Base-by-base conservation (phyloP, 2,797 vertebrate genomes). In the Brachymystax lenok region DNA sequence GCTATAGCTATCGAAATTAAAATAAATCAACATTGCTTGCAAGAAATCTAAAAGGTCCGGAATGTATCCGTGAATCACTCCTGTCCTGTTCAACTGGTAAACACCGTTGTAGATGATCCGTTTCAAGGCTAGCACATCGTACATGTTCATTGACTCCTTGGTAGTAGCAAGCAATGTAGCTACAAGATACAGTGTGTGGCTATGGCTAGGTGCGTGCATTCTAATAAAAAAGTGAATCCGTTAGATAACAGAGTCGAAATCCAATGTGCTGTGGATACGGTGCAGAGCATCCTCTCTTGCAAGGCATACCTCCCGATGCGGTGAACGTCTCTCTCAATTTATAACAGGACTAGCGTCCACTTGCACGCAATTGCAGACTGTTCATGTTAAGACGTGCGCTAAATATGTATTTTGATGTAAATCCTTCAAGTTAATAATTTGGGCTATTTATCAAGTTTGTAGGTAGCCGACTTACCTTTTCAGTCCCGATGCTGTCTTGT, bases 401-500 rank as follows among this genome's bases (percentile, higher is more conserved):
- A 69, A 69, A n/a, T n/a, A 40, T 17, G 46, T 14, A 50, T 14
- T 68, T 69, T 50, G 27, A 21, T 35, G 40, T 56, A 10, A 5
- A 33, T 24, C 3, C n/a, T 64, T 59, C 12, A 14, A 69, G 27
- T 8, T 28, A 1, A 54, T 35, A 14, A 76, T 68, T 27, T 35
- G 28, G 13, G 35, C 35, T 28, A 61, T 35, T 27, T 19, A n/a
- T 17, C 52, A 50, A 66, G 77, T 71, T 74, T 71, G 73, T 16
- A 16, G 35, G 17, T 16, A 33, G 66, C 73, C 64, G 75, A 68
- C 81, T 87, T 81, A 85, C 87, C 87, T 80, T 77, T 33, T 28
- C 27, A 28, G 61, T 51, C 73, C 76, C 56, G 73, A 63, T 74
- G 73, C 73, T 51, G 50, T 73, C 24, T 73, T 64, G 74, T 71